phyloP scores from a whole-genome alignment of 2,888 invertebrate species.

The Epinotia demarniana region DNA sequence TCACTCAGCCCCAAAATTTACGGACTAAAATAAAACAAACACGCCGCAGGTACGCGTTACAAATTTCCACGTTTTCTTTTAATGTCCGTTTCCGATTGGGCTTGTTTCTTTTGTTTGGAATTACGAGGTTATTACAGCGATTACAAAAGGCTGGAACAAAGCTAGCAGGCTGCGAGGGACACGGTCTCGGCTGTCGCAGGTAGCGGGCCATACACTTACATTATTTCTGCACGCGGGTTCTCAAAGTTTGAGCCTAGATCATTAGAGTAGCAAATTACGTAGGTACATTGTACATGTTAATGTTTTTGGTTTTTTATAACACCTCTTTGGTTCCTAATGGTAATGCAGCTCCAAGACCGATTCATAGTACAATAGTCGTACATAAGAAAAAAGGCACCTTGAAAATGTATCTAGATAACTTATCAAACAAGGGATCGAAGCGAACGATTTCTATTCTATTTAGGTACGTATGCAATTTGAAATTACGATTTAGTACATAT shows the following conservation, averaged over 20 bases:
- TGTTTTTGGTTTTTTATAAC: neutral
- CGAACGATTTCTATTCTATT: too few relatives aligned
- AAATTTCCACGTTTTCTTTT: slow-evolving; percentile 32
- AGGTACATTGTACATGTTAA: too few relatives aligned
- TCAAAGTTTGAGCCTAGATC: slow-evolving; percentile 12
- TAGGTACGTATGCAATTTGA: too few relatives aligned
- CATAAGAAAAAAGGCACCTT: too few relatives aligned
- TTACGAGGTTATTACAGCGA: slow-evolving; percentile 29
- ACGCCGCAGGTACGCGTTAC: slow-evolving; percentile 7
- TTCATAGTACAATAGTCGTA: neutral
- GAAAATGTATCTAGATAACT: too few relatives aligned
- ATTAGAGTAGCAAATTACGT: slow-evolving; percentile 6
- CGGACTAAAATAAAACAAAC: slow-evolving; percentile 24
- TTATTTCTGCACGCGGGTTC: slow-evolving; percentile 3
- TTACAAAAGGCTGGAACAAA: slow-evolving; percentile 35
- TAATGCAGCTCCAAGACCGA: neutral
- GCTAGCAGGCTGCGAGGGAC: slow-evolving; percentile 25
- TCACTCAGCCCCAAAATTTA: neutral
- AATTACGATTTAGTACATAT: too few relatives aligned
- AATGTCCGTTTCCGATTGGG: slow-evolving; percentile 24
- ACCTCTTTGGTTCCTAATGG: neutral
- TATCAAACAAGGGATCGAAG: too few relatives aligned
- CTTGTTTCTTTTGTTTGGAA: slow-evolving; percentile 18
- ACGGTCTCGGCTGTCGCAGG: slow-evolving; percentile 27
- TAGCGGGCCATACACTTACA: slow-evolving; percentile 33